Evolutionary conservation across 2,888 invertebrate species (phyloP).

Genomic region (Metellina segmentata): DNA sequence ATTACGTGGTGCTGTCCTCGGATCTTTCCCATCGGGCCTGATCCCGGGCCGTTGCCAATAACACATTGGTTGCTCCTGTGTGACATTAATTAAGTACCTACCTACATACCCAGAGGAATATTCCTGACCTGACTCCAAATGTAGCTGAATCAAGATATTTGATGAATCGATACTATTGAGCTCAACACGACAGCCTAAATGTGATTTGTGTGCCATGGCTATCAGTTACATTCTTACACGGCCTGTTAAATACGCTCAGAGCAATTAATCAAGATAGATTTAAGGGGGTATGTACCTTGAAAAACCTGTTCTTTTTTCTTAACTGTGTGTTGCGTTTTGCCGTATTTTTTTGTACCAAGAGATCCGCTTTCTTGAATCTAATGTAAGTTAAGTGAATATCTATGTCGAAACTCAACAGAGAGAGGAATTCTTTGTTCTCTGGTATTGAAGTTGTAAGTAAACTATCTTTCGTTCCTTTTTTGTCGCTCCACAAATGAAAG

Average conservation of each 20-base stretch:
- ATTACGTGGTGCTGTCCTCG: no score
- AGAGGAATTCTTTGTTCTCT: neutral
- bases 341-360: neutral
- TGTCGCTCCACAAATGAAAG: neutral
- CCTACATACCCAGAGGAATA: no score
- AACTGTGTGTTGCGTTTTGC: neutral
- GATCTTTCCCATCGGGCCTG: no score
- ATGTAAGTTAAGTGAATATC: neutral
- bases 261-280: slow-evolving; percentile 44
- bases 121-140: no score
- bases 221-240: slow-evolving; percentile 25
- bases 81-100: no score
- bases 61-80: no score
- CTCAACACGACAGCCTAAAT: neutral
- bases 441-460: neutral
- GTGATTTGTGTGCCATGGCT: slow-evolving; percentile 12
- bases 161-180: neutral
- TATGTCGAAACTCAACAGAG: neutral
- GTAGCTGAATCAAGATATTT: neutral
- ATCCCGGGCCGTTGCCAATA: no score
- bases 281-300: slow-evolving; percentile 10
- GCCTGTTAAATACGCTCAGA: neutral
- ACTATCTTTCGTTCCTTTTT: neutral
- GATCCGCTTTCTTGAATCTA: neutral
- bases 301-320: slow-evolving; percentile 30